Conservation (phyloP, 2,888 invertebrate genomes). For the Portevinia maculata region DNA sequence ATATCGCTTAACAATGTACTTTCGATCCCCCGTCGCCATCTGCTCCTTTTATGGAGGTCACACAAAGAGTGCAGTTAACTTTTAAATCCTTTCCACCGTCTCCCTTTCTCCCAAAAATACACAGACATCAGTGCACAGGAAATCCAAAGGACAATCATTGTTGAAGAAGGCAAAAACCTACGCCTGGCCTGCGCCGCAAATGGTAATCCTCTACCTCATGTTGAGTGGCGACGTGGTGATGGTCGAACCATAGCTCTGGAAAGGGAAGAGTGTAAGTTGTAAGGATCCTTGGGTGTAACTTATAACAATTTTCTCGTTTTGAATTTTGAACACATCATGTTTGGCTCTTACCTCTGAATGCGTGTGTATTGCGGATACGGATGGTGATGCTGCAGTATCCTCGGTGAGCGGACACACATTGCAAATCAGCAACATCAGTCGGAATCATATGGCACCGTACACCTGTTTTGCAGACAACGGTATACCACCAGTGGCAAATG, state of each 20-base stretch:
- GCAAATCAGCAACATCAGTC: conserved; percentile 89
- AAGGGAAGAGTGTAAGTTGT: conserved; percentile 85
- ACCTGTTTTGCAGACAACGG: conserved; percentile 92
- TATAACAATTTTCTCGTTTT: conserved; percentile 52
- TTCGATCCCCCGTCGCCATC: neutral
- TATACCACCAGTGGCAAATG: conserved; percentile 91
- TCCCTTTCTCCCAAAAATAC: neutral
- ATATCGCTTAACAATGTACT: conserved; percentile 60
- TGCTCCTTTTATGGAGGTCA: conserved; percentile 16
- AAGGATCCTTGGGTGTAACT: conserved; percentile 40
- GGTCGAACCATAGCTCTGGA: conserved; percentile 86
- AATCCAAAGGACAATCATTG: conserved; percentile 86
- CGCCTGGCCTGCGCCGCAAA: conserved; percentile 91
- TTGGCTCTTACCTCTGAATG: too few species aligned
- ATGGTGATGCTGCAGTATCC: conserved; percentile 84
- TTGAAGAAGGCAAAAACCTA: conserved; percentile 91
- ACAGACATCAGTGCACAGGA: conserved; percentile 79
- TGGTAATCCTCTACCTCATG: conserved; percentile 89
- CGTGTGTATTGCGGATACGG: too few species aligned
- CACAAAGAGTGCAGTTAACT: conserved; percentile 48
- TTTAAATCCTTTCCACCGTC: conserved; percentile 40
- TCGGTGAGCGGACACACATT: conserved; percentile 90
- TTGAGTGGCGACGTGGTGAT: conserved; percentile 90
- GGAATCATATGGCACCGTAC: conserved; percentile 90
- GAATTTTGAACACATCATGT: conserved; percentile 29